phyloP scores from a whole-genome alignment of 2,797 vertebrate genomes.

The Meriones psammophilus region DNA sequence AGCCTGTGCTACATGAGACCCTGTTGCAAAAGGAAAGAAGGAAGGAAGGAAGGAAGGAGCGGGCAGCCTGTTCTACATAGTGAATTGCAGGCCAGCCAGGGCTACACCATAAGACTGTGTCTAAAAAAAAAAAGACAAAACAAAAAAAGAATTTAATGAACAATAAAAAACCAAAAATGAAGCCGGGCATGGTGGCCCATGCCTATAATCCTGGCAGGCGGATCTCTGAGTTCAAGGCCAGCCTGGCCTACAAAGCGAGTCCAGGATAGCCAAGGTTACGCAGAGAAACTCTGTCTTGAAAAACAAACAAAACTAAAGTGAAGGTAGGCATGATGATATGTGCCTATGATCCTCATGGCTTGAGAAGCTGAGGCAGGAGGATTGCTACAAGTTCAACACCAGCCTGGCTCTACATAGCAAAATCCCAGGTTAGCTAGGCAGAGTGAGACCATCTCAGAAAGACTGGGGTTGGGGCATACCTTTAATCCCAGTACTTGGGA shows the following conservation, averaged over 20 bases:
- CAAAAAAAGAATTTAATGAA: background rate
- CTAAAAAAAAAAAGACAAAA: background rate
- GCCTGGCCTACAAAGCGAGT: too few species aligned
- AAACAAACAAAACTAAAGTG: background rate
- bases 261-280: too few species aligned
- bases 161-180: too few species aligned
- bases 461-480: background rate
- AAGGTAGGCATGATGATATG: background rate
- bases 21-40: background rate
- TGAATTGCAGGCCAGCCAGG: background rate
- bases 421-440: background rate
- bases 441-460: background rate
- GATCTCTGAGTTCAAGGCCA: too few species aligned
- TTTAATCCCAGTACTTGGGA: background rate
- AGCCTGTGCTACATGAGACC: too few species aligned
- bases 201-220: too few species aligned
- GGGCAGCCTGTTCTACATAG: background rate
- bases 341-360: background rate
- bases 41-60: too few species aligned
- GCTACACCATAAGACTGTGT: background rate
- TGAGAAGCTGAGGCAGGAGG: background rate
- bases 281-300: too few species aligned
- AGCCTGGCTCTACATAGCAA: background rate
- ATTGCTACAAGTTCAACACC: background rate
- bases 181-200: too few species aligned